Evolutionary conservation across 37 sponge, comb jelly and placozoan genomes (phyloP).

Genomic region (Amphimedon queenslandica): DNA sequence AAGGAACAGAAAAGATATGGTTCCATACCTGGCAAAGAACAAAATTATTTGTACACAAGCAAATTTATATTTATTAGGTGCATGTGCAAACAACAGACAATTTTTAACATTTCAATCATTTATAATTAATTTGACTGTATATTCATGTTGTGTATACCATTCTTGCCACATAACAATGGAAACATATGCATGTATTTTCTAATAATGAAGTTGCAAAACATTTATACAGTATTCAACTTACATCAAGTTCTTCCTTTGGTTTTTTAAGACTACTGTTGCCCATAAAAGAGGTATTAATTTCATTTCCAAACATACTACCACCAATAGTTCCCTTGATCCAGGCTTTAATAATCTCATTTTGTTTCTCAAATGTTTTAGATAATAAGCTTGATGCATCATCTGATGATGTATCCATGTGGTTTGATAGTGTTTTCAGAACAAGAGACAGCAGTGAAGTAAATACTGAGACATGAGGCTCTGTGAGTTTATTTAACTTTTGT

Average conservation of each 20-base stretch:
- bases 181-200: too few species aligned
- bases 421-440: neutral
- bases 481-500: neutral
- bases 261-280: too few species aligned
- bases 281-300: too few species aligned
- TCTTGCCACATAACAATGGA: too few species aligned
- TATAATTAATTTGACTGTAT: too few species aligned
- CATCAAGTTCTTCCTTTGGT: neutral
- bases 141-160: too few species aligned
- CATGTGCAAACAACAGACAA: too few species aligned
- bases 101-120: too few species aligned
- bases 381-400: neutral
- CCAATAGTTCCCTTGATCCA: neutral
- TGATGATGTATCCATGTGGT: neutral
- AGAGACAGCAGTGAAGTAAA: neutral
- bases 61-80: too few species aligned
- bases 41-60: too few species aligned
- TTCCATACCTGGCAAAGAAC: neutral
- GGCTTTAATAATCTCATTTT: neutral
- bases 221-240: neutral
- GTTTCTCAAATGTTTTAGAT: neutral
- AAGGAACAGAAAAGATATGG: neutral
- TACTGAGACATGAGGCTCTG: neutral
- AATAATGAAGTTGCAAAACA: neutral
- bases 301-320: neutral